Evolutionary conservation across 2,888 invertebrate species (phyloP), one percentile per base, ranked within the genome.

Genomic region (Glaucopsyche alexis): DNA sequence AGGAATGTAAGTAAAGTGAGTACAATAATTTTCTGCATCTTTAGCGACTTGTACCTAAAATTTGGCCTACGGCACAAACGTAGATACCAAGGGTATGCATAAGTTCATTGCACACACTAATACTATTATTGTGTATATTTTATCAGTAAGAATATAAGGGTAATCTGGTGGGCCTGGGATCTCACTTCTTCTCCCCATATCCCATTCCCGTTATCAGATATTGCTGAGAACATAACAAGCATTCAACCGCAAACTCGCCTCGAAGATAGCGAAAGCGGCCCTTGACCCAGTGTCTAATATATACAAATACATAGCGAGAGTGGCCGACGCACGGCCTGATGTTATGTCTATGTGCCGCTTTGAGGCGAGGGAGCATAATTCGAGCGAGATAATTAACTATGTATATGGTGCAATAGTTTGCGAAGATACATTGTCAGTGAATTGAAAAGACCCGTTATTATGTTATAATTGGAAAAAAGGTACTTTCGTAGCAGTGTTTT

Each of bases 201-300:
- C n/a, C n/a, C n/a, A n/a, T n/a, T n/a, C n/a, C n/a, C n/a, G n/a
- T n/a, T n/a, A n/a, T n/a, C n/a, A n/a, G n/a, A n/a, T n/a, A n/a
- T 49, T 19, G 29, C 47, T 49, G 72, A 64, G 65, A 72, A 72
- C 65, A 72, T 65, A 65, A 72, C 65, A 78, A 49, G 69, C 29
- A 69, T 47, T 67, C 69, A 42, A 45, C 72, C 64, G 67, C 55
- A 52, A 52, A 72, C 52, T 52, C 52, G 67, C 52, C 52, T 81
- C 81, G 80, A 82, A 84, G 84, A 81, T 79, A 85, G 85, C 78
- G 85, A 84, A 80, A 85, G 85, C 74, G 76, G 78, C 81, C 82
- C 84, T 85, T 84, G 85, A 84, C 83, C 84, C 71, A 72, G 67
- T 67, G 76, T 74, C 60, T 78, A 74, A 76, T 75, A 78, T 75